Base-by-base conservation (phyloP, 2,888 invertebrate species). In the Cephus nigrinus region DNA sequence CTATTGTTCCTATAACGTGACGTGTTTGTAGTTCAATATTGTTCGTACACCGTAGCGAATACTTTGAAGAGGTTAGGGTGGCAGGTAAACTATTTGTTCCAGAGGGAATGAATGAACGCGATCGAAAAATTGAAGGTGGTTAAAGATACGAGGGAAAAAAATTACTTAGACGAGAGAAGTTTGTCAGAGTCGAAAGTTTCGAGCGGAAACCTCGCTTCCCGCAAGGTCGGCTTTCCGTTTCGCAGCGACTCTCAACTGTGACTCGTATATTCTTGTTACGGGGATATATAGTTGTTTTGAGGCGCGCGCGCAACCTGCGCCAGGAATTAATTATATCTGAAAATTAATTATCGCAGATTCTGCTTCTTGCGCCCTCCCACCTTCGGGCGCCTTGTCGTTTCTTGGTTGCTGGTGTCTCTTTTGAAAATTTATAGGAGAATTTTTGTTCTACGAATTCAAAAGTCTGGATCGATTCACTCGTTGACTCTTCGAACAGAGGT, bases 141-240 rank as follows among this genome's bases (percentile, higher is more conserved):
- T 34, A 11, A 30, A 4, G 30, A 30, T 71, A 30, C 30, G 71
- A 5, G 34, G 1, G 4, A 12, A 30, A 9, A 15, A 30, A 33
- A 33, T 15, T 15, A 71, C 71, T 30, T 12, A 11, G 30, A 33
- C 31, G 30, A 30, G 33, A 71, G 33, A 71, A 71, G 33, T 31
- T 71, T 30, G 71, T 15, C 30, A 30, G 71, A 71, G 72, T 68
- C 55, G 75, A 75, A 75, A 75, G 75, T 75, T 75, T 68, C 75
- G 31, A 31, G 12, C 75, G 68, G 75, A 68, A 35, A 69, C 32
- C 30, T 34, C 33, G 71, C 76, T 31, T 30, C 33, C 36, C 15
- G 32, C 76, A 76, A 76, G 76, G 76, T 76, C 75, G 75, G 55
- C 36, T n/a, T 55, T 36, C 35, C 76, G 34, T 68, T 35, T 76